Evolutionary conservation across 30 jellyfish, hydroid and myxozoan species (phyloP).

Genomic region (Chrysaora quinquecirrha): DNA sequence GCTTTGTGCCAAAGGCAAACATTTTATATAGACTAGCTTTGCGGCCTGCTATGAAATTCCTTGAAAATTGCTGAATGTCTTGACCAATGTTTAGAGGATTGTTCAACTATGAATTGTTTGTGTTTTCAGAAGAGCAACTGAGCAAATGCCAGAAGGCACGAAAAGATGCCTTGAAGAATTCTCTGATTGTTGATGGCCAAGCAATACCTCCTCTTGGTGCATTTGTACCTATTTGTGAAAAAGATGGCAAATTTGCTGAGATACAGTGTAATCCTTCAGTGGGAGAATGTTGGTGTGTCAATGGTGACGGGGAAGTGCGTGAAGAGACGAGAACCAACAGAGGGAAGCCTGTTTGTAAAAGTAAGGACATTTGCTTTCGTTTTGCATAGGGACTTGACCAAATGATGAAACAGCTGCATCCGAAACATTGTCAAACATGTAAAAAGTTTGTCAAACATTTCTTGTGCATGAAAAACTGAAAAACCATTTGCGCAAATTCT

Average conservation of each 20-base stretch:
- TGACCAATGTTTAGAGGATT: too few relatives aligned
- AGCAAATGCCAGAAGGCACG: slow-evolving; percentile 35
- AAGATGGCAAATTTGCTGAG: slow-evolving; percentile 55
- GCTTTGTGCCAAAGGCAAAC: too few relatives aligned
- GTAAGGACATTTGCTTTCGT: neutral
- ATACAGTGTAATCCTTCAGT: slow-evolving; percentile 65
- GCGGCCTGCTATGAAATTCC: too few relatives aligned
- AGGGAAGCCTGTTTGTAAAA: neutral
- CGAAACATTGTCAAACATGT: too few relatives aligned
- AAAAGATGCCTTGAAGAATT: slow-evolving; percentile 20
- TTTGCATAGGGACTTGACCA: too few relatives aligned
- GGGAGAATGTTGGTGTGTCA: slow-evolving; percentile 89
- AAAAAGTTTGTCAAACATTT: too few relatives aligned
- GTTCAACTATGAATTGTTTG: neutral
- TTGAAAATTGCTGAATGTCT: too few relatives aligned
- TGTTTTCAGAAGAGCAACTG: slow-evolving; percentile 14
- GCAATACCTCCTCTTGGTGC: slow-evolving; percentile 54
- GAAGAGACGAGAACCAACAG: slow-evolving; percentile 55
- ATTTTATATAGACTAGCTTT: too few relatives aligned
- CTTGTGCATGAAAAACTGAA: too few relatives aligned
- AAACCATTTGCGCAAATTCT: too few relatives aligned
- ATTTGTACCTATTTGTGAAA: slow-evolving; percentile 66
- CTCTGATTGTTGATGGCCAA: slow-evolving; percentile 34
- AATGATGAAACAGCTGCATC: too few relatives aligned
- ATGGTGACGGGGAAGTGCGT: slow-evolving; percentile 55